Percentiles rank a stretch among this genome's conserved stretches.
Conservation (phyloP, 2,797 vertebrate genomes). For the Rhadinocentrus ornatus region DNA sequence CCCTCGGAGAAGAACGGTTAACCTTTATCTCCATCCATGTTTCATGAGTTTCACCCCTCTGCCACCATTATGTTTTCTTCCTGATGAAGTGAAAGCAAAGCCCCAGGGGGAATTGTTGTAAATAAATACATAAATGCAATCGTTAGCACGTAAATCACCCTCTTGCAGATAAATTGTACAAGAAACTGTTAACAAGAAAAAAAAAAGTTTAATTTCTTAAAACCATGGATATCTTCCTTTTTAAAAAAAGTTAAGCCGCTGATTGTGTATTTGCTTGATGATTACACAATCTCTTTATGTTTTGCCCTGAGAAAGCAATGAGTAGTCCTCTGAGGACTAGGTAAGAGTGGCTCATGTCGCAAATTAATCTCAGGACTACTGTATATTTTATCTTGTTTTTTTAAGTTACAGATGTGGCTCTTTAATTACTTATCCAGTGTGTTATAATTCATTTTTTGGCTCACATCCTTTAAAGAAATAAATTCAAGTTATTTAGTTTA, state of each 20-base stretch:
- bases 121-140: slow-evolving; percentile 58
- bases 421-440: no score
- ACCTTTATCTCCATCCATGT: slow-evolving; percentile 82
- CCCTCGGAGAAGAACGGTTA: slow-evolving; percentile 68
- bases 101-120: slow-evolving; percentile 39
- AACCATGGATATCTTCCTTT: slow-evolving; percentile 29
- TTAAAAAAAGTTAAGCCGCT: slow-evolving; percentile 26
- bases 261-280: slow-evolving; percentile 38
- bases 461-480: no score
- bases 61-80: slow-evolving; percentile 9
- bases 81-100: slow-evolving; percentile 27
- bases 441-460: no score
- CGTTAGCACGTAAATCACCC: slow-evolving; percentile 57
- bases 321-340: slow-evolving; percentile 7
- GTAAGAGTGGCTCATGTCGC: not conserved
- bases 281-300: slow-evolving; percentile 13
- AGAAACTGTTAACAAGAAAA: not conserved
- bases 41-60: slow-evolving; percentile 62
- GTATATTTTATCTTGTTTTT: no score
- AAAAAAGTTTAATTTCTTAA: slow-evolving; percentile 44
- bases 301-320: slow-evolving; percentile 26
- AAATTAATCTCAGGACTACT: no score
- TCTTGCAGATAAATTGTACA: slow-evolving; percentile 38
- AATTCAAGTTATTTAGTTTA: no score
- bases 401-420: no score